A percentile compares a stretch with the other conserved stretches of the same genome.
Conservation (phyloP, 2,797 vertebrate genomes). For the Trematomus bernacchii region DNA sequence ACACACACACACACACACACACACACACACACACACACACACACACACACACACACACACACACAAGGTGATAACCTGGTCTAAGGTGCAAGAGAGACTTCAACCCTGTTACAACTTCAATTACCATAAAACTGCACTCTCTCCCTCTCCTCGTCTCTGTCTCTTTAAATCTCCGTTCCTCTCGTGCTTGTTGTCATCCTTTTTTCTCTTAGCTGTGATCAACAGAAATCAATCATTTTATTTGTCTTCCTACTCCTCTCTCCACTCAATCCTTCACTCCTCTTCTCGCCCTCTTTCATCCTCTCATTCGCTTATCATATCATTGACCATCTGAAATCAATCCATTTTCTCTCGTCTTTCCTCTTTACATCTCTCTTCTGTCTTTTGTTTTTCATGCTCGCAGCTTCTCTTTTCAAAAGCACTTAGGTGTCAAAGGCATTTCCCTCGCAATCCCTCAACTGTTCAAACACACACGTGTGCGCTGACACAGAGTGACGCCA, state of each 20-base stretch:
- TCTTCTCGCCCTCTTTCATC: conserved; percentile 37
- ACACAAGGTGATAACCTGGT: conserved; percentile 88
- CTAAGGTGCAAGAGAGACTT: conserved; percentile 82
- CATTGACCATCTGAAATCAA: conserved; percentile 79
- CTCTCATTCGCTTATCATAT: conserved; percentile 66
- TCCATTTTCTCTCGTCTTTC: conserved; percentile 60
- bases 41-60: conserved; percentile 40
- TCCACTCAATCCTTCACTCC: conserved; percentile 37
- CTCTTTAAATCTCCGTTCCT: conserved; percentile 31
- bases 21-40: conserved; percentile 39
- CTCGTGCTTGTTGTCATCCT: conserved; percentile 22
- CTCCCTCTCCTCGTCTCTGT: background rate
- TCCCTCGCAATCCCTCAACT: conserved; percentile 77
- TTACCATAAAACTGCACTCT: conserved; percentile 77
- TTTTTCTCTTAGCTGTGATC: conserved; percentile 43
- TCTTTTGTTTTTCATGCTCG: conserved; percentile 44
- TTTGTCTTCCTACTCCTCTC: conserved; percentile 46
- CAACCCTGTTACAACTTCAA: conserved; percentile 76
- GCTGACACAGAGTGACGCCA: conserved; percentile 56
- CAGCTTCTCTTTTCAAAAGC: conserved; percentile 65
- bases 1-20: conserved; percentile 28
- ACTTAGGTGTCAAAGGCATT: conserved; percentile 81
- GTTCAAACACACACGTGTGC: conserved; percentile 48
- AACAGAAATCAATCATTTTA: conserved; percentile 54
- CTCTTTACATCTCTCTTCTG: conserved; percentile 44